phyloP scores from a whole-genome alignment of 2,888 invertebrate species.

The Hydraecia micacea region DNA sequence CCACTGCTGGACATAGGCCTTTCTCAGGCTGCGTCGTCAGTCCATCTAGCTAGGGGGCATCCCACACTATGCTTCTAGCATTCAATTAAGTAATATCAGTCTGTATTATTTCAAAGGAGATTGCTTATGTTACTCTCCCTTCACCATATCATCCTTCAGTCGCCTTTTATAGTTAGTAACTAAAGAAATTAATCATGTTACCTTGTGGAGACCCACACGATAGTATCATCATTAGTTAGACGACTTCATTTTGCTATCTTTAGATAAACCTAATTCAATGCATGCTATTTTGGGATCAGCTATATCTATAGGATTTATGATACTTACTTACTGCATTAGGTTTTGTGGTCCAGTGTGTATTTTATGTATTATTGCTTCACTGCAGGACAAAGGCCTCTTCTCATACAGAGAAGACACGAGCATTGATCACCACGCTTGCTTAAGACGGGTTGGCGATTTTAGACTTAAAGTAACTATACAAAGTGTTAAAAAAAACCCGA shows the following conservation, averaged over 20 bases:
- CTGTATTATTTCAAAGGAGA: not conserved
- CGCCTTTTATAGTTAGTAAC: constrained; percentile 31
- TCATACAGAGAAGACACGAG: too few species aligned
- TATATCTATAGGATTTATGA: constrained; percentile 14
- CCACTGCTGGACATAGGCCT: too few species aligned
- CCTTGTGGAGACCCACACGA: constrained; percentile 47
- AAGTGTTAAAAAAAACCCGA: too few species aligned
- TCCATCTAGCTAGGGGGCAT: not conserved
- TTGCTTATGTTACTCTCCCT: not conserved
- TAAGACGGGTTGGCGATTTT: too few species aligned
- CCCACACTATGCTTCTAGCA: not conserved
- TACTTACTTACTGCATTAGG: not conserved
- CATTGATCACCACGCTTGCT: too few species aligned
- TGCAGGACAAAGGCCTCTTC: too few species aligned
- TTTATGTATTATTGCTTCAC: too few species aligned
- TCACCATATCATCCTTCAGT: constrained; percentile 38
- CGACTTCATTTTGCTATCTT: constrained; percentile 32
- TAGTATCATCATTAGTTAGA: constrained; percentile 15
- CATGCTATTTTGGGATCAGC: constrained; percentile 15
- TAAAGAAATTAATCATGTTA: constrained; percentile 39
- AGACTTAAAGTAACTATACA: too few species aligned
- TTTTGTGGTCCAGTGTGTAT: not conserved
- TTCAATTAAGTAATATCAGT: not conserved
- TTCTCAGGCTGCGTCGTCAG: not conserved
- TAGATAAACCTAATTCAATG: constrained; percentile 23